Evolutionary conservation across 2,113 vertebrate species (phyloP).

Genomic region (Tragelaphus buxtoni): DNA sequence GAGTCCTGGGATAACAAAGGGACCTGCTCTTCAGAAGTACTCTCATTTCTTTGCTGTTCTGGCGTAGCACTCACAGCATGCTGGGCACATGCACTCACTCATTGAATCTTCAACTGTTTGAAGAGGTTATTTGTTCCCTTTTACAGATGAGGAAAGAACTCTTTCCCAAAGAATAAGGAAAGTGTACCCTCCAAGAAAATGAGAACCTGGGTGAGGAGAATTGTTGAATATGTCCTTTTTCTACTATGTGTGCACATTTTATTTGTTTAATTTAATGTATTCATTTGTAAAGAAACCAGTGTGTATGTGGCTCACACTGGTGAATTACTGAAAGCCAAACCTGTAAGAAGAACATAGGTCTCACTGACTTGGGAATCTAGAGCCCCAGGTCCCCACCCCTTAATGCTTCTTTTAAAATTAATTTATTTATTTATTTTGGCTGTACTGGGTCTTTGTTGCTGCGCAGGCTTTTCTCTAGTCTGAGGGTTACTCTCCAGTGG

Average conservation of each 20-base stretch:
- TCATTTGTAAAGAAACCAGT: background rate
- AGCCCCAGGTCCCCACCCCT: background rate
- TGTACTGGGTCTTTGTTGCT: background rate
- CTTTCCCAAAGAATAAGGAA: background rate
- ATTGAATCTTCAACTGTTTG: background rate
- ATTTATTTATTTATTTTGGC: background rate
- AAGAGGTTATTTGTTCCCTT: background rate
- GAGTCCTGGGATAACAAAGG: background rate
- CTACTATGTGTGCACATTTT: background rate
- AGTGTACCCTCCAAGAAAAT: background rate
- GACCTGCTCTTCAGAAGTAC: background rate
- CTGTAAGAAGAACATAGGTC: background rate
- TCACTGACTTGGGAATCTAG: background rate
- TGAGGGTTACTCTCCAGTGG: background rate
- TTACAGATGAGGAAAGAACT: background rate
- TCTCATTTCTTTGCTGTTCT: background rate
- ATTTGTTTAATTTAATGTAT: background rate
- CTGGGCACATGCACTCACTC: background rate
- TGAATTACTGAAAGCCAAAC: background rate
- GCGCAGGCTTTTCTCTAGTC: background rate
- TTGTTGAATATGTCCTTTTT: background rate
- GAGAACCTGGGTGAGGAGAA: background rate
- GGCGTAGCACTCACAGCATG: no score
- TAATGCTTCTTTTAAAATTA: background rate
- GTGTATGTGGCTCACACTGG: background rate